A percentile compares a stretch with the other conserved stretches of the same genome.
phyloP scores from a whole-genome alignment of 2,797 vertebrate species.

The Lagodon rhomboides region DNA sequence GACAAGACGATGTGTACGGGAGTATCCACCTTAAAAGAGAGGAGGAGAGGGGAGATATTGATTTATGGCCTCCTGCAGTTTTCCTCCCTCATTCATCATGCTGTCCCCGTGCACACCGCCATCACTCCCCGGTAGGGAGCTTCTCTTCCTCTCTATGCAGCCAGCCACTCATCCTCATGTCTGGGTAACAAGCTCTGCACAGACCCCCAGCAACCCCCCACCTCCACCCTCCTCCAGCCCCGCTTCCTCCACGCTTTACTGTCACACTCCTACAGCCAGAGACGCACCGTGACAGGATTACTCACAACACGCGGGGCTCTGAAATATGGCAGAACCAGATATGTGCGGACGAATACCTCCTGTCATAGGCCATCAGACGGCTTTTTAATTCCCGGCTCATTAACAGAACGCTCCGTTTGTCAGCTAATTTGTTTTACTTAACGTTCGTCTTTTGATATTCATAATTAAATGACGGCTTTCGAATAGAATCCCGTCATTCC shows the following conservation, averaged over 20 bases:
- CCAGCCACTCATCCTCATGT: constrained; percentile 69
- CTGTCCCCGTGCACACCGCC: constrained; percentile 70
- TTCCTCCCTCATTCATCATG: constrained; percentile 80
- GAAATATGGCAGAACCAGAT: constrained; percentile 60
- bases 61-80: constrained; percentile 81
- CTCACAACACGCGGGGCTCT: constrained; percentile 33
- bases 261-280: constrained; percentile 63
- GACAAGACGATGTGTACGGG: constrained; percentile 62
- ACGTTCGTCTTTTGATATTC: constrained; percentile 41
- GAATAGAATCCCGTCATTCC: not conserved
- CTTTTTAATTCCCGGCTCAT: constrained; percentile 47
- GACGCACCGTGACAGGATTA: constrained; percentile 65
- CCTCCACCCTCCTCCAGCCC: not conserved
- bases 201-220: constrained; percentile 38
- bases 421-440: constrained; percentile 57
- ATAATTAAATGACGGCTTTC: constrained; percentile 39
- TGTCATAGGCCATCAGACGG: constrained; percentile 56
- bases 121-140: constrained; percentile 67
- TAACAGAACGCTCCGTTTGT: constrained; percentile 54
- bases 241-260: constrained; percentile 15
- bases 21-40: constrained; percentile 73
- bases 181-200: constrained; percentile 73
- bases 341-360: constrained; percentile 50
- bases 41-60: constrained; percentile 75
- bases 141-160: constrained; percentile 63